These are phyloP conservation scores for Basileuterus tristriatus DNA, from an alignment of 2,797 vertebrate genomes.

Conservation along the genomic window DNA sequence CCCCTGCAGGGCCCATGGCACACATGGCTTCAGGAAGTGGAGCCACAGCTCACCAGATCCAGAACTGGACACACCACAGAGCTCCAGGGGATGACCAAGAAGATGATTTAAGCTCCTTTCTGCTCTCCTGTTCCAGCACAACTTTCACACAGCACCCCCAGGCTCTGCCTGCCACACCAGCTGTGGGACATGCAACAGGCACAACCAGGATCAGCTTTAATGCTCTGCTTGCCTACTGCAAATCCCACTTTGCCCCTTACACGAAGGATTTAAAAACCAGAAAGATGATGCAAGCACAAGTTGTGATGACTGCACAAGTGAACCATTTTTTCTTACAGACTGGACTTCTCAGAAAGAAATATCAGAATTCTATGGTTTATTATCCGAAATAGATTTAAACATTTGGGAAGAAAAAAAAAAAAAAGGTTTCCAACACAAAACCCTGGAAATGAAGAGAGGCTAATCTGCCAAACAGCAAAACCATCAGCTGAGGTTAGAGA, in stretches of 20 bases:
- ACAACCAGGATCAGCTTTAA: neutral
- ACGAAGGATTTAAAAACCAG: neutral
- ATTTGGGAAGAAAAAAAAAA: neutral
- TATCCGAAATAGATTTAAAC: conserved; percentile 67
- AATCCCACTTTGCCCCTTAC: neutral
- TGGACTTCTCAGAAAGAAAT: conserved; percentile 60
- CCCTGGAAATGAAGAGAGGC: conserved; percentile 50
- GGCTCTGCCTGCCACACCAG: neutral
- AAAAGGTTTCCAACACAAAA: conserved; percentile 55
- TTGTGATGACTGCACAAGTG: neutral
- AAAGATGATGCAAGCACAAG: neutral
- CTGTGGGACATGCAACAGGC: neutral
- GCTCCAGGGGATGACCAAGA: neutral
- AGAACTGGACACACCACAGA: neutral
- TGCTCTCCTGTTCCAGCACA: conserved; percentile 15
- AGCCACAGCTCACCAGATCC: neutral
- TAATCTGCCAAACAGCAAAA: conserved; percentile 42
- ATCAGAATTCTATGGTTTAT: conserved; percentile 73
- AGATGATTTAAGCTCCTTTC: conserved; percentile 24
- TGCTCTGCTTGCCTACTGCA: neutral
- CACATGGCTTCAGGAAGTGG: neutral
- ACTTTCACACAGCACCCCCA: neutral
- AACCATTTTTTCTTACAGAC: conserved; percentile 21
- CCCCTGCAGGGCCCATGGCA: neutral
- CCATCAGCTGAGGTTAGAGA: conserved; percentile 11